Evolutionary conservation across 1,140 invertebrate genomes (phyloP).

Genomic region (Zaprionus lachaisei): DNA sequence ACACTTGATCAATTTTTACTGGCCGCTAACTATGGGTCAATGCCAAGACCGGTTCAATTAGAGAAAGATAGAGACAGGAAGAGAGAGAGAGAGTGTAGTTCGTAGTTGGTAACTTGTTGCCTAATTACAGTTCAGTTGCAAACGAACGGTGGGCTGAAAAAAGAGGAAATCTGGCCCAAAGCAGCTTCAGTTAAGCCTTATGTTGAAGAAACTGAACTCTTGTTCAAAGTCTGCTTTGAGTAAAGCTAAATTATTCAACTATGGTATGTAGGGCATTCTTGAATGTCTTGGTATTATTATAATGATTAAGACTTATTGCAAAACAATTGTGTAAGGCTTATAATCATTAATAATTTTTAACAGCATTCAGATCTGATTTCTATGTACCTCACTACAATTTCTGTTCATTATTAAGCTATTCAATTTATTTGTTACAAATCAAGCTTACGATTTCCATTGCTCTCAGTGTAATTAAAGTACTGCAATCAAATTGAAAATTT

Average conservation of each 20-base stretch:
- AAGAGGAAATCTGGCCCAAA: neutral
- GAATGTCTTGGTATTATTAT: too few relatives aligned
- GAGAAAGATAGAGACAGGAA: neutral
- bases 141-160: neutral
- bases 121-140: neutral
- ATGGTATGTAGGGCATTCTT: too few relatives aligned
- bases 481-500: constrained; percentile 3
- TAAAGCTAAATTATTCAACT: too few relatives aligned
- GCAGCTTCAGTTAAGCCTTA: neutral
- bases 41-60: neutral
- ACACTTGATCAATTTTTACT: constrained; percentile 15
- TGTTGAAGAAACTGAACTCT: neutral
- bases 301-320: too few relatives aligned
- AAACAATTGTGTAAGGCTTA: too few relatives aligned
- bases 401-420: neutral
- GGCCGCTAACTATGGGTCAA: constrained; percentile 19
- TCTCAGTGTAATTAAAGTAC: neutral
- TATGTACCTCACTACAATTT: neutral
- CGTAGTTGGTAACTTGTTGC: neutral
- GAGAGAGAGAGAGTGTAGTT: neutral
- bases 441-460: neutral
- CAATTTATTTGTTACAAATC: too few relatives aligned
- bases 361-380: too few relatives aligned
- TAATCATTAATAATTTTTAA: too few relatives aligned
- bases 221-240: neutral